Evolutionary conservation across 2,113 vertebrate species (phyloP), one percentile per base, ranked within the genome.

Genomic region (Vireo altiloquus): DNA sequence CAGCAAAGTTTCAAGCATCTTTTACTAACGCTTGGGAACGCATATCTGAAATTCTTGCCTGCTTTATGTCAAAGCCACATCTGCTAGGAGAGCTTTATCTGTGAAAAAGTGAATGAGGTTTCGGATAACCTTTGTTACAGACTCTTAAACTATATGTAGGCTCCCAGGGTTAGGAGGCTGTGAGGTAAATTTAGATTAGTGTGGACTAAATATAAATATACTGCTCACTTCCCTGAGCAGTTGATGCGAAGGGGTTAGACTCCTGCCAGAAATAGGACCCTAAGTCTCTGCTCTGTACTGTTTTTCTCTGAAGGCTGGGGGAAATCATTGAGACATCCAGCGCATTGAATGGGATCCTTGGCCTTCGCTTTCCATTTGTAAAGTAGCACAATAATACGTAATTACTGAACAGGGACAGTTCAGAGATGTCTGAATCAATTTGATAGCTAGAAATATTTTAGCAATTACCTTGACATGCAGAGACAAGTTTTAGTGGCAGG

Each of bases 51-150:
- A 95, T 95, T 95, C 79, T 81, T 94, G 63, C 44, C 94, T 95
- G 96, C 40, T 74, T 90, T 86, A 44, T 80, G 92, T 97, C 79
- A 91, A 81, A 92, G 59, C 44, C 28, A 5, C 66, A 44, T 80
- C 64, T 6, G 6, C 50, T 61, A 60, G 64, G 31, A 75, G 37
- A 92, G n/a, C 31, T 88, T 96, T 96, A 96, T 97, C 94, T 94
- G 18, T 10, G 54, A 79, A 77, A 86, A 80, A 86, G 27, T 63
- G 71, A 91, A 66, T 23, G 76, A 79, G 42, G 33, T 63, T 95
- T 91, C 71, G 79, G 95, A 96, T 96, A 95, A 95, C 60, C 68
- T 92, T 86, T 88, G 82, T 82, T 65, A 72, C 89, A 92, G 81
- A 40, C 61, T 84, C 64, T 92, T 78, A 40, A 80, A 52, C 64